These are phyloP conservation scores for Anoplolepis gracilipes DNA, from an alignment of 1,140 invertebrate species.

Conservation along the genomic window DNA sequence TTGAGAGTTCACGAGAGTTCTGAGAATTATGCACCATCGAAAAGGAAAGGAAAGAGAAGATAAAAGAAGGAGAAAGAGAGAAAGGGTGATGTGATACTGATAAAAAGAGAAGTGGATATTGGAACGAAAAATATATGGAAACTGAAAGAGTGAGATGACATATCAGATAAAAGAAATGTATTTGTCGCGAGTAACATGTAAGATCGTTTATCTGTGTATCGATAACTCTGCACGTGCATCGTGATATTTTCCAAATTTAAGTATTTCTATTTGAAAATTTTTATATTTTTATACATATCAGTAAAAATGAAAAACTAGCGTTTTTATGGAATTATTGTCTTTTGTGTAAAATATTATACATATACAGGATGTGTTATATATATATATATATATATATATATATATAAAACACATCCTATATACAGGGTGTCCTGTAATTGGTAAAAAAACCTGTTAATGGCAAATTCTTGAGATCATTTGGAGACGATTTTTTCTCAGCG, in stretches of 20 bases:
- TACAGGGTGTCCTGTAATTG: too few species aligned
- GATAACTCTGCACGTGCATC: conserved; percentile 3
- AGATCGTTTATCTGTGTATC: background rate
- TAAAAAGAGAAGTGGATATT: conserved; percentile 31
- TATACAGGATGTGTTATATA: background rate
- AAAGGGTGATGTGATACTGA: background rate
- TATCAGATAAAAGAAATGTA: conserved; percentile 30
- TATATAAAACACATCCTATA: too few species aligned
- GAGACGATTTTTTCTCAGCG: too few species aligned
- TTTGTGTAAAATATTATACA: background rate
- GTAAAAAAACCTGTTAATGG: too few species aligned
- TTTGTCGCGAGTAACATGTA: conserved; percentile 19
- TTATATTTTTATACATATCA: background rate
- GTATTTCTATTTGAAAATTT: background rate
- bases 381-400: too few species aligned
- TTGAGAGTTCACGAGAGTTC: conserved; percentile 21
- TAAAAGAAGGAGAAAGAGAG: background rate
- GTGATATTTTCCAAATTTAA: conserved; percentile 2
- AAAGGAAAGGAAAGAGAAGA: background rate
- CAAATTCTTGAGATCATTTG: too few species aligned
- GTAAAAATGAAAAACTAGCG: background rate
- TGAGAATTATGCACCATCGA: background rate
- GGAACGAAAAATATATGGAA: conserved; percentile 40
- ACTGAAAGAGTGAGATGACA: background rate
- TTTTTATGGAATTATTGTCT: background rate